Conservation (phyloP, 2,888 invertebrate species). For the Chalcis sispes region DNA sequence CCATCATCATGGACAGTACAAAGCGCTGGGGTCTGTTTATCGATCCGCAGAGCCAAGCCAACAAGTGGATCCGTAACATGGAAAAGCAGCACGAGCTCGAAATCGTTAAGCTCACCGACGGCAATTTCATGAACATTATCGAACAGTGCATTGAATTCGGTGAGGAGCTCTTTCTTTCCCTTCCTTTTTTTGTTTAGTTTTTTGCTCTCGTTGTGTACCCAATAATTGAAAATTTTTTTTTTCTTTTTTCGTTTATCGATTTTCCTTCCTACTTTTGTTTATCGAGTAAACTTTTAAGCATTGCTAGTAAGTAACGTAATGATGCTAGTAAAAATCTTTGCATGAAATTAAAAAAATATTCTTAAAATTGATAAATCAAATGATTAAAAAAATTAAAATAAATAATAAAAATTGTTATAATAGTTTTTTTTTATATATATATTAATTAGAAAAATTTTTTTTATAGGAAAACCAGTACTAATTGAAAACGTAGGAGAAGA, state of each 20-base stretch:
- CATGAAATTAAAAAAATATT: background rate
- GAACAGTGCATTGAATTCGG: slow-evolving; percentile 87
- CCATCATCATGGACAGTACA: slow-evolving; percentile 88
- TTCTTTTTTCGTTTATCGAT: too few species aligned
- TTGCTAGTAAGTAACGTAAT: too few species aligned
- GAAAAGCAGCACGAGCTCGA: slow-evolving; percentile 85
- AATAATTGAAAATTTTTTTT: background rate
- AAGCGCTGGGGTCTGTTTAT: slow-evolving; percentile 88
- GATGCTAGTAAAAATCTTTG: too few species aligned
- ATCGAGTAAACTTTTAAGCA: too few species aligned
- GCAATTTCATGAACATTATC: slow-evolving; percentile 85
- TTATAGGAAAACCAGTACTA: slow-evolving; percentile 82
- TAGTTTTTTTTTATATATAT: background rate
- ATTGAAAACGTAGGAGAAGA: slow-evolving; percentile 88
- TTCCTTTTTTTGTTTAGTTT: too few species aligned
- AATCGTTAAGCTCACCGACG: slow-evolving; percentile 85
- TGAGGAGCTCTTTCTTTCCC: slow-evolving; percentile 12
- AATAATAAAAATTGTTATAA: too few species aligned
- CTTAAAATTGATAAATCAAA: too few species aligned
- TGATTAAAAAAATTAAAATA: too few species aligned
- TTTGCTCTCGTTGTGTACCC: too few species aligned
- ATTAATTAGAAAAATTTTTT: slow-evolving; percentile 3
- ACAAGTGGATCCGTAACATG: slow-evolving; percentile 90
- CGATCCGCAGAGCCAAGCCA: slow-evolving; percentile 91
- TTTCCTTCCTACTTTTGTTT: too few species aligned